Percentiles rank a stretch among this genome's conserved stretches.
Evolutionary conservation across 2,888 invertebrate species (phyloP).

Genomic region (Ommatoiulus sabulosus): DNA sequence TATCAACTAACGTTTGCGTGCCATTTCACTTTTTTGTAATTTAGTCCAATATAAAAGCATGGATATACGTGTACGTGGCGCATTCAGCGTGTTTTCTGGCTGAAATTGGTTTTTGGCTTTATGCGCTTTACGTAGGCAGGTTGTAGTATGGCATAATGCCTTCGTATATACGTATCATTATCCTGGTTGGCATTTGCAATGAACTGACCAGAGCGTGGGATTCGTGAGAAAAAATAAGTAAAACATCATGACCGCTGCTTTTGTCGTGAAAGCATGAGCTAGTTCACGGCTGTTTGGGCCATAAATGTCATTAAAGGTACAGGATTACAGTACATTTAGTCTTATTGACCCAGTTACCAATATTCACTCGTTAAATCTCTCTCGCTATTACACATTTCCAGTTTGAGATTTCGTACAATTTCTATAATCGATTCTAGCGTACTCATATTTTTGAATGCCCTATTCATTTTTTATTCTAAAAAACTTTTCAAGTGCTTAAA

Average conservation of each 20-base stretch:
- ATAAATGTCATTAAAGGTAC: too few species aligned
- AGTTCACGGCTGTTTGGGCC: not conserved
- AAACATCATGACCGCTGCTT: not conserved
- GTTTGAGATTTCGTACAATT: too few species aligned
- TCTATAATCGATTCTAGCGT: too few species aligned
- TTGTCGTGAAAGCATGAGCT: not conserved
- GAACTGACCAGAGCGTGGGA: too few species aligned
- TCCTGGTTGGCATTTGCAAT: too few species aligned
- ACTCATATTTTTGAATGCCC: too few species aligned
- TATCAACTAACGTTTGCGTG: slow-evolving; percentile 19
- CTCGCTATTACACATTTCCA: too few species aligned
- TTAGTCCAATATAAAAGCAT: not conserved
- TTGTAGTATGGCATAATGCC: not conserved
- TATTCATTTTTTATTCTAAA: too few species aligned
- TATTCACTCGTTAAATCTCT: too few species aligned
- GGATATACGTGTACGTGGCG: not conserved
- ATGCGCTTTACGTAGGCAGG: not conserved
- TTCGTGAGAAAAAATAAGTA: not conserved
- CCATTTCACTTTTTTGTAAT: not conserved
- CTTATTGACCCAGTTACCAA: too few species aligned
- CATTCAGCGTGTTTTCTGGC: not conserved
- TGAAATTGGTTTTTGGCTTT: not conserved
- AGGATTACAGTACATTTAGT: too few species aligned
- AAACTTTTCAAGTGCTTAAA: too few species aligned
- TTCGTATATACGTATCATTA: not conserved